Base-by-base conservation (phyloP, 2,888 invertebrate species). In the Camptogramma bilineatum region DNA sequence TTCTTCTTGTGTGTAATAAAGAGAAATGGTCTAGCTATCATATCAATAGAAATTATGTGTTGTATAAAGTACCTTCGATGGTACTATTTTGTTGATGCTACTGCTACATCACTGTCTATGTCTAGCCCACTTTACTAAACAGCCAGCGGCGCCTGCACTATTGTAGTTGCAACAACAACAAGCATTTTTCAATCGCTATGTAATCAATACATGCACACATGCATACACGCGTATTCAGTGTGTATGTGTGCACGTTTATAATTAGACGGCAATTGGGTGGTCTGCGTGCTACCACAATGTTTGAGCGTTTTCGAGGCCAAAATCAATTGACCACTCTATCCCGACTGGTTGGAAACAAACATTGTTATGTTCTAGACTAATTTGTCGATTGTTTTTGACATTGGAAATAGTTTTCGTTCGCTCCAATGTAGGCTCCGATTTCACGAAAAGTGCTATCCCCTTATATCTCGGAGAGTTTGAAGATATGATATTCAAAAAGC, bases 221-320 rank as follows among this genome's bases (percentile, higher is more conserved):
- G 52, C 47, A 24, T 18, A 46, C 46, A 34, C 16, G 21, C 13
- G 52, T 54, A 50, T 53, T 28, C 28, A 28, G 28, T 28, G 28
- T 28, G 18, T n/a, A 1, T 18, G 50, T 54, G 46, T 21, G 51
- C 8, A n/a, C 19, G 55, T 52, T 56, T 65, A 61, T 65, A 52
- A 61, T 65, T 60, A 61, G 53, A 61, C 51, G 46, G 19, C 64
- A 52, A 56, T 52, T 57, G 64, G 64, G 64, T 65, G 64, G 64
- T 53, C 64, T 52, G 48, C 44, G 48, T 17, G 48, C 21, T 39
- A 39, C 46, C 9, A 55, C 55, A 46, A 17, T 16, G 51, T 46
- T 62, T 46, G 51, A 17, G 16, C 44, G 19, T 44, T 61, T 47
- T 44, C 28, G 51, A 51, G 50, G 42, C 48, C 54, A 28, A 51